These are phyloP conservation scores for Bradynema listronoti DNA, from an alignment of 1,140 invertebrate species.

Conservation along the genomic window DNA sequence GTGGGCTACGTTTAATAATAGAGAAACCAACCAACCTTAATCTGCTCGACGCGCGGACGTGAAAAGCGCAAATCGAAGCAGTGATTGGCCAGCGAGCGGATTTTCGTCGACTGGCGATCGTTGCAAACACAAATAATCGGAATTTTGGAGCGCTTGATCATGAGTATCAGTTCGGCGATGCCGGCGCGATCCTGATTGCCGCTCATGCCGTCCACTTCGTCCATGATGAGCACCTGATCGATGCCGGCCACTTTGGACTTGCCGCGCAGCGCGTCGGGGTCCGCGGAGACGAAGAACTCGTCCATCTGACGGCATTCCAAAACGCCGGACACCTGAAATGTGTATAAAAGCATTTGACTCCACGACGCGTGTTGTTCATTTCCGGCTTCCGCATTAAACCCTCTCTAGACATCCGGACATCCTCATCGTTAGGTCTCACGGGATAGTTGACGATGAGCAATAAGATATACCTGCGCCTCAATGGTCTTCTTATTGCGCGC, in stretches of 20 bases:
- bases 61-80: conserved; percentile 85
- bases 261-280: background rate
- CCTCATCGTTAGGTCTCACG: too few relatives aligned
- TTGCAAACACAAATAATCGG: conserved; percentile 99
- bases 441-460: too few relatives aligned
- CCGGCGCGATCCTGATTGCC: conserved; percentile 98
- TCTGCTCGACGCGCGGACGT: conserved; percentile 78
- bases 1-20: background rate
- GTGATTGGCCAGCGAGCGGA: conserved; percentile 83
- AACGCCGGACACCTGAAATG: too few relatives aligned
- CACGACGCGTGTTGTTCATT: too few relatives aligned
- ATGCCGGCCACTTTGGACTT: conserved; percentile 9
- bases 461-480: conserved; percentile 72
- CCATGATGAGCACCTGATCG: conserved; percentile 89
- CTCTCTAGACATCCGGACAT: too few relatives aligned
- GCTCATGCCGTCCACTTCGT: conserved; percentile 99
- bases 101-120: conserved; percentile 85
- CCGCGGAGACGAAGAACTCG: conserved; percentile 21
- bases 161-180: conserved; percentile 72
- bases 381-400: too few relatives aligned
- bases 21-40: conserved; percentile 65
- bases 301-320: conserved; percentile 61
- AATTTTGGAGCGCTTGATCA: conserved; percentile 82
- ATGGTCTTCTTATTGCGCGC: conserved; percentile 82
- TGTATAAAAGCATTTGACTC: too few relatives aligned